phyloP scores from a whole-genome alignment of 2,797 vertebrate species.

The Enteromius thamalakanensis region DNA sequence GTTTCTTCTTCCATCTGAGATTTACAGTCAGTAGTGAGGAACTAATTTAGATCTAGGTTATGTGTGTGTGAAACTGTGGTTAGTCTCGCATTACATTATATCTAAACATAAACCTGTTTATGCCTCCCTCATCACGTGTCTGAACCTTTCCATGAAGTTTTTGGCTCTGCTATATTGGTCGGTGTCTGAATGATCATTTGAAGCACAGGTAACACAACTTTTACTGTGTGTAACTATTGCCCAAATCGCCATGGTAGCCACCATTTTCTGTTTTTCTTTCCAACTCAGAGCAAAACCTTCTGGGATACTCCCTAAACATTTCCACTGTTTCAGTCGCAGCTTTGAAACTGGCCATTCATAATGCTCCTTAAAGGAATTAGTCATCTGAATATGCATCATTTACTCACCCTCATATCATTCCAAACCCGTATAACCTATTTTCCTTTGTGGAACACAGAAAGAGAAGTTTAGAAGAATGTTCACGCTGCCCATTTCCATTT shows the following conservation, averaged over 20 bases:
- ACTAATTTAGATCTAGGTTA: slow-evolving; percentile 9
- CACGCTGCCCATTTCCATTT: not conserved
- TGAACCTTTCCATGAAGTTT: slow-evolving; percentile 35
- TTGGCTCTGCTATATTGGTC: slow-evolving; percentile 12
- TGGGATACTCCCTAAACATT: slow-evolving; percentile 37
- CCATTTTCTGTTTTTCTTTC: slow-evolving; percentile 54
- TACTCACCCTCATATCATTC: not conserved
- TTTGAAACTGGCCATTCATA: slow-evolving; percentile 31
- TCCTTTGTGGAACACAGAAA: not conserved
- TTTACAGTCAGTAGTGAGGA: not conserved
- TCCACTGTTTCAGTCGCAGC: slow-evolving; percentile 30
- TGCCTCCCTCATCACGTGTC: not conserved
- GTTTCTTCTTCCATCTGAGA: not conserved
- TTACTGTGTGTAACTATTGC: slow-evolving; percentile 33
- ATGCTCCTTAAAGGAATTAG: not conserved
- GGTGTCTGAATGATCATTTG: slow-evolving; percentile 30
- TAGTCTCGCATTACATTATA: slow-evolving; percentile 26
- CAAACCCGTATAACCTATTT: not conserved
- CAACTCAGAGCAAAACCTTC: slow-evolving; percentile 31
- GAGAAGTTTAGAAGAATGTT: slow-evolving; percentile 3
- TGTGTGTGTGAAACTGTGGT: slow-evolving; percentile 14
- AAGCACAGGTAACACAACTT: slow-evolving; percentile 19
- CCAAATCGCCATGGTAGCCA: slow-evolving; percentile 35
- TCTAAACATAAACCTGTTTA: slow-evolving; percentile 48
- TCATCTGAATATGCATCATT: slow-evolving; percentile 3